Conservation (phyloP, 2,888 invertebrate species). For the Drosophila diplacantha region DNA sequence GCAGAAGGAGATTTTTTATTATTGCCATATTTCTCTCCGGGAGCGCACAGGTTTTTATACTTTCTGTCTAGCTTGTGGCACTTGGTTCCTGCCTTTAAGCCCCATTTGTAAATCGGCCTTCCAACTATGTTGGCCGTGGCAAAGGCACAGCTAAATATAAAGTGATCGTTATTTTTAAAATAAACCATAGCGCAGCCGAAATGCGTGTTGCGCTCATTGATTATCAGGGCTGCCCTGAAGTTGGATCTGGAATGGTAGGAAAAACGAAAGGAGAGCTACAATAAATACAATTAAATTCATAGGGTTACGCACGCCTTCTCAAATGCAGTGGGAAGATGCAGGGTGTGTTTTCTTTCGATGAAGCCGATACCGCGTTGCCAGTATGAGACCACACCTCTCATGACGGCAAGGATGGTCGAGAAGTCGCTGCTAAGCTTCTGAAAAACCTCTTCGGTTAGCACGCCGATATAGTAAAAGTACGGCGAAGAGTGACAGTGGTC, state of each 20-base stretch:
- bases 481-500: slow-evolving; percentile 22
- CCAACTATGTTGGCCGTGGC: slow-evolving; percentile 16
- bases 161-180: not conserved
- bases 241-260: slow-evolving; percentile 3
- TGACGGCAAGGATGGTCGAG: not conserved
- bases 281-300: not conserved
- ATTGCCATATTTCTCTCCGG: not conserved
- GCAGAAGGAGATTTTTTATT: not conserved
- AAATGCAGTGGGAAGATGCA: slow-evolving; percentile 1
- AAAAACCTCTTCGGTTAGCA: slow-evolving; percentile 2
- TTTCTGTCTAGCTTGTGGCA: slow-evolving; percentile 23
- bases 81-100: not conserved
- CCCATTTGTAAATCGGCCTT: slow-evolving; percentile 38
- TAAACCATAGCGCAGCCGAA: slow-evolving; percentile 38
- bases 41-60: slow-evolving; percentile 6
- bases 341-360: not conserved
- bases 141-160: slow-evolving; percentile 40
- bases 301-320: slow-evolving; percentile 5
- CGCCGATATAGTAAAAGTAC: not conserved
- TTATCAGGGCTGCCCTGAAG: slow-evolving; percentile 19
- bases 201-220: slow-evolving; percentile 37
- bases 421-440: too few relatives aligned
- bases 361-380: not conserved
- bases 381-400: not conserved
- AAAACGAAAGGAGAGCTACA: not conserved